Conservation (phyloP, 2,888 invertebrate species). For the Nesidiocoris tenuis region DNA sequence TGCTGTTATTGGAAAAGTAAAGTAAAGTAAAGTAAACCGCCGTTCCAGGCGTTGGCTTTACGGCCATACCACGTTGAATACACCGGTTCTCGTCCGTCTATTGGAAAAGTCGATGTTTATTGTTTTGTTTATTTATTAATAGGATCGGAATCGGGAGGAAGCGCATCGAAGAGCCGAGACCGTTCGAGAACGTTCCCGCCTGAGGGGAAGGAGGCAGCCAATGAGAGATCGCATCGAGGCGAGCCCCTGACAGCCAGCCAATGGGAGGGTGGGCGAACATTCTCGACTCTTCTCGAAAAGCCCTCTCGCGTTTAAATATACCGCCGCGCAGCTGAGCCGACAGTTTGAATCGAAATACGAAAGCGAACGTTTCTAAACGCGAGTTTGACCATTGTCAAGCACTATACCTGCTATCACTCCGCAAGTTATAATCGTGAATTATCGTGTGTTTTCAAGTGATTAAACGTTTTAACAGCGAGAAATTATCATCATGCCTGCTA, state of each 20-base stretch:
- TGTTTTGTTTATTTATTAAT: too few species aligned
- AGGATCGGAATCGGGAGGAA: background rate
- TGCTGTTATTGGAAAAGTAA: too few species aligned
- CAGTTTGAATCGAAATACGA: background rate
- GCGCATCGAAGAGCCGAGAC: background rate
- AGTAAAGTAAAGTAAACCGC: too few species aligned
- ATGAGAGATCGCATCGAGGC: background rate
- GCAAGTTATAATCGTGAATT: background rate
- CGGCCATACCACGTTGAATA: too few species aligned
- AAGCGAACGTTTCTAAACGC: background rate
- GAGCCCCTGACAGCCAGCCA: background rate
- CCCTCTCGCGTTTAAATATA: background rate
- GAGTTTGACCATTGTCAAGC: background rate
- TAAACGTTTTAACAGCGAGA: constrained; percentile 48
- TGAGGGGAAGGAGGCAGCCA: background rate
- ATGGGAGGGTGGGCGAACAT: background rate
- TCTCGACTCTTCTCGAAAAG: background rate
- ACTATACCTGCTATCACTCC: background rate
- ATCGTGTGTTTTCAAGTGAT: background rate
- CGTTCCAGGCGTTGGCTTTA: too few species aligned
- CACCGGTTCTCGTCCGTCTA: too few species aligned
- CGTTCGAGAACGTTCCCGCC: background rate
- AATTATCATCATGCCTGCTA: constrained; percentile 58
- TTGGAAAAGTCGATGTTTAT: too few species aligned
- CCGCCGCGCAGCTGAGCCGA: background rate